Conservation (phyloP, 1,140 invertebrate genomes). For the Calycopis cecrops region DNA sequence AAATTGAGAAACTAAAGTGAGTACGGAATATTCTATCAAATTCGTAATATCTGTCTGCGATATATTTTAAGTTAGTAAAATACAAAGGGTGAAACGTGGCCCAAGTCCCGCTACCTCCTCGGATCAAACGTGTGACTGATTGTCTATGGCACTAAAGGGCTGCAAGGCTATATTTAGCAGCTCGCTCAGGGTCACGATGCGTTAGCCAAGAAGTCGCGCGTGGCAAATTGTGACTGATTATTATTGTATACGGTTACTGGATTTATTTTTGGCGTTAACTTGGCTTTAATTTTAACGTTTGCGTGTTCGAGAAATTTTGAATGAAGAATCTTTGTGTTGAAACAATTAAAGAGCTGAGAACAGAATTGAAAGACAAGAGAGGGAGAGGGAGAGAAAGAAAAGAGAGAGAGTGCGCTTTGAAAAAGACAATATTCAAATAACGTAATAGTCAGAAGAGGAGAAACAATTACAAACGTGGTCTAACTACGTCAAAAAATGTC, state of each 20-base stretch:
- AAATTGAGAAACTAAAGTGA: no score
- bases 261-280: slow-evolving; percentile 25
- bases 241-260: slow-evolving; percentile 42
- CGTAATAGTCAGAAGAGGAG: no score
- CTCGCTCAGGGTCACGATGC: slow-evolving; percentile 54
- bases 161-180: slow-evolving; percentile 56
- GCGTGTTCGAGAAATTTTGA: not conserved
- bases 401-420: no score
- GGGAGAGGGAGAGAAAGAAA: no score
- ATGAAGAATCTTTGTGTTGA: not conserved
- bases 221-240: slow-evolving; percentile 66
- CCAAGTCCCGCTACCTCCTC: slow-evolving; percentile 32
- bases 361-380: no score
- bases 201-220: slow-evolving; percentile 52
- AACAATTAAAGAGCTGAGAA: no score
- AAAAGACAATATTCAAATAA: no score
- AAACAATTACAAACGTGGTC: no score
- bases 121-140: slow-evolving; percentile 46
- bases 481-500: no score
- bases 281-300: not conserved
- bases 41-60: no score
- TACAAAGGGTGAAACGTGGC: slow-evolving; percentile 25
- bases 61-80: no score
- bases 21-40: no score
- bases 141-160: slow-evolving; percentile 55